phyloP scores from a whole-genome alignment of 1,140 invertebrate species.

The Drosophila sulfurigaster region DNA sequence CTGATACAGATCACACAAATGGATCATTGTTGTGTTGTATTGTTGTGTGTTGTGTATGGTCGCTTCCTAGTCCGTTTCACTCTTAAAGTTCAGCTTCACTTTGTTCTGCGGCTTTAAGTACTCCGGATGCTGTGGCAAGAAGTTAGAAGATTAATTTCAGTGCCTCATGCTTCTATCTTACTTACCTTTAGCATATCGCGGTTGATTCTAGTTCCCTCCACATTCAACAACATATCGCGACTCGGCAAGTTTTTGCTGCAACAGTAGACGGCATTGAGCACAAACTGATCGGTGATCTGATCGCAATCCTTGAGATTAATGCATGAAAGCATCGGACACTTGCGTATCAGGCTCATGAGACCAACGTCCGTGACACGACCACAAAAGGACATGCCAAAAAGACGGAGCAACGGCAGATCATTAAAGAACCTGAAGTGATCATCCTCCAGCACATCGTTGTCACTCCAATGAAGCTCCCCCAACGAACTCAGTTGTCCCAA shows the following conservation, averaged over 20 bases:
- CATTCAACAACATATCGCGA: slow-evolving; percentile 48
- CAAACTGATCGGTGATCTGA: slow-evolving; percentile 61
- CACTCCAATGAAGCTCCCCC: slow-evolving; percentile 50
- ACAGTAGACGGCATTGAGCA: slow-evolving; percentile 56
- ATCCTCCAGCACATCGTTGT: slow-evolving; percentile 68
- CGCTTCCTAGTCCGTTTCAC: slow-evolving; percentile 25
- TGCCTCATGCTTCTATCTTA: neutral
- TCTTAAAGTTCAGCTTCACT: slow-evolving; percentile 60
- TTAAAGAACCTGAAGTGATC: slow-evolving; percentile 70
- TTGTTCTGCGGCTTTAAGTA: slow-evolving; percentile 54
- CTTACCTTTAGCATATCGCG: slow-evolving; percentile 42
- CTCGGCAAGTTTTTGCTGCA: slow-evolving; percentile 40
- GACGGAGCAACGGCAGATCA: slow-evolving; percentile 38
- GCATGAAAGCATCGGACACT: slow-evolving; percentile 40
- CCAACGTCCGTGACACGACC: slow-evolving; percentile 55
- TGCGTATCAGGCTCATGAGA: slow-evolving; percentile 51
- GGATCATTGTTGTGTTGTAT: slow-evolving; percentile 58
- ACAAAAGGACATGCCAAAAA: slow-evolving; percentile 45
- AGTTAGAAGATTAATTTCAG: neutral
- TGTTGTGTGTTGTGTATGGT: slow-evolving; percentile 38
- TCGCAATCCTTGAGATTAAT: slow-evolving; percentile 56
- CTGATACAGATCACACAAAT: slow-evolving; percentile 53
- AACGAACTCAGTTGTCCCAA: slow-evolving; percentile 58
- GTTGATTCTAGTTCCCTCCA: slow-evolving; percentile 50
- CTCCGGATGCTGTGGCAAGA: slow-evolving; percentile 46